These are phyloP conservation scores for Phrynosoma platyrhinos DNA, from an alignment of 2,113 vertebrate genomes.

Conservation along the genomic window DNA sequence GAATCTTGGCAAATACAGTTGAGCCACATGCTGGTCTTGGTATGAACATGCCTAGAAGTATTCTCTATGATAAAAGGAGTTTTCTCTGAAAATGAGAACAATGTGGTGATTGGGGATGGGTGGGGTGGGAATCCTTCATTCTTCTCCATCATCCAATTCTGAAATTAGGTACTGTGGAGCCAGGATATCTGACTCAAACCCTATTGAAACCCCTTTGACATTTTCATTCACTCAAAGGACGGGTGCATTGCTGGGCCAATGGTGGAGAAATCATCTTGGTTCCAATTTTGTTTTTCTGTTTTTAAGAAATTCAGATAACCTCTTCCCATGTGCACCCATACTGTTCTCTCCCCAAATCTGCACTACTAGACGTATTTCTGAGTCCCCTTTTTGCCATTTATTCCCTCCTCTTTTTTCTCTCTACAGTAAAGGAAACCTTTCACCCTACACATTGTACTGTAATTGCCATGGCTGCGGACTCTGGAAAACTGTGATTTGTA, in stretches of 20 bases:
- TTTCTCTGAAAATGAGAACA: neutral
- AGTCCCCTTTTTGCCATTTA: neutral
- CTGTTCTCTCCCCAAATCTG: neutral
- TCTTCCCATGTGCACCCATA: neutral
- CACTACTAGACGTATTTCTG: too few relatives aligned
- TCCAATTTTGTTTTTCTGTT: neutral
- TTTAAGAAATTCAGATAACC: too few relatives aligned
- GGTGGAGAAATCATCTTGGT: neutral
- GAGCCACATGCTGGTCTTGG: rapidly evolving
- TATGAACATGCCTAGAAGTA: rapidly evolving
- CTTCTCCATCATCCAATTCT: neutral
- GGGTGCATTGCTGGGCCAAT: neutral
- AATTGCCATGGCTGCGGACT: too few relatives aligned
- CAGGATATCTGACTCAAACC: neutral
- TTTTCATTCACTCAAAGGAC: neutral
- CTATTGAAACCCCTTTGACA: neutral
- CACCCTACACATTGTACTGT: too few relatives aligned
- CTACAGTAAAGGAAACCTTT: too few relatives aligned
- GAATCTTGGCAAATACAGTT: neutral
- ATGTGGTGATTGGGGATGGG: too few relatives aligned
- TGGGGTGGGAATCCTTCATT: neutral
- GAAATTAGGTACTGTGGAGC: neutral
- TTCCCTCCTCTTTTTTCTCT: too few relatives aligned
- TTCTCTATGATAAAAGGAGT: neutral
- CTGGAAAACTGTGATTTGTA: too few relatives aligned